Base-by-base conservation (phyloP, 30 jellyfish, hydroid and myxozoan genomes). In the Cassiopea andromeda region DNA sequence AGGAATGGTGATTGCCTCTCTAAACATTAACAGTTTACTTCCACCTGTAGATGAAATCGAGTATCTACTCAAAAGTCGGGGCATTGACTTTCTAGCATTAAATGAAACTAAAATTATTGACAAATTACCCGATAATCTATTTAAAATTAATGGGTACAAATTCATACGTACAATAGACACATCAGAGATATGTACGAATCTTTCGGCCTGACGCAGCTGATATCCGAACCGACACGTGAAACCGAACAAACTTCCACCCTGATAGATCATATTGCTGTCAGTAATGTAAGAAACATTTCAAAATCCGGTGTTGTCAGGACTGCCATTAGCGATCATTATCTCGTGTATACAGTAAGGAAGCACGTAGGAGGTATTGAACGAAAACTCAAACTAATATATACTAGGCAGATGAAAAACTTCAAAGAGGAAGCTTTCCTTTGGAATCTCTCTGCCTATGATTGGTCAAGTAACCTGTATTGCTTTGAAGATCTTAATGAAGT, bases 261-360 rank as follows among this genome's bases (percentile, higher is more conserved):
- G 19, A 73, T 73, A 73, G 82, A 73, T 44, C 66, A 44, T 73
- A 73, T 73, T 73, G 59, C 82, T 73, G 82, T 73, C 82, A 73
- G 82, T 73, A 73, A 73, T n/a, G n/a, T 12, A 2, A 73, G n/a
- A 3, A 73, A 73, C n/a, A 73, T 73, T 73, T 4, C n/a, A 12
- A 12, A 73, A 38, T 73, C 82, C 9, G 82, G 82, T 73, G 82
- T 73, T 73, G 82, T 73, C 61, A 73, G 9, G 60, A 44, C 82
- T 5, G 82, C 79, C 79, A 70, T 70, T 70, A 70, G 45, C 46
- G 57, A 70, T 70, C 79, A 70, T 0, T 70, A 70, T 70, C 46
- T 70, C 4, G 79, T 70, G 27, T 70, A 70, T 16, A 1, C 45
- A 7, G 79, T 70, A 70, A 7, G 79, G 46, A 70, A 70, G 27